phyloP scores from a whole-genome alignment of 2,113 vertebrate species.

The Lanius ludovicianus region DNA sequence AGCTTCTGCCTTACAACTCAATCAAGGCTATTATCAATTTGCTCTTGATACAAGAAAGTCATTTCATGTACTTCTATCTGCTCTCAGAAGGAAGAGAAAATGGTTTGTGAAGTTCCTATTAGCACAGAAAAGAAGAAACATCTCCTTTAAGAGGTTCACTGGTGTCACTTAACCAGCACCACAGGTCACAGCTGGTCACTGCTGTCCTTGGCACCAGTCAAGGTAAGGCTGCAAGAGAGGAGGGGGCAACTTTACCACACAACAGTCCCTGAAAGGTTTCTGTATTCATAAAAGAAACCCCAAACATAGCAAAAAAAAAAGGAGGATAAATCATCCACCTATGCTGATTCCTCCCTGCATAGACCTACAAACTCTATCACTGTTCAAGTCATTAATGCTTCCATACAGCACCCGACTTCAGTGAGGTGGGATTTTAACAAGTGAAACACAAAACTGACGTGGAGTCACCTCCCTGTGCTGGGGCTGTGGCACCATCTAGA shows the following conservation, averaged over 20 bases:
- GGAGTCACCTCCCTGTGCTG: background rate
- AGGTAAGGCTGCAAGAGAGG: background rate
- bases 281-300: background rate
- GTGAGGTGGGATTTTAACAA: background rate
- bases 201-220: background rate
- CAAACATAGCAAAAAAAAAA: background rate
- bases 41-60: constrained; percentile 53
- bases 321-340: background rate
- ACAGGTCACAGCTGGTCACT: background rate
- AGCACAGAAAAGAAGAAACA: constrained; percentile 57
- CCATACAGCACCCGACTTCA: background rate
- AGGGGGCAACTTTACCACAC: background rate
- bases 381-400: constrained; percentile 8
- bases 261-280: background rate
- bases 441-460: background rate
- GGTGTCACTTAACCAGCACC: constrained; percentile 12
- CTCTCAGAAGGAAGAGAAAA: constrained; percentile 67
- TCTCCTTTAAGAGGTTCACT: constrained; percentile 51
- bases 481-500: constrained; percentile 76
- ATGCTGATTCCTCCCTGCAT: background rate
- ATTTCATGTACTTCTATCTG: constrained; percentile 28
- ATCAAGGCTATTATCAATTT: constrained; percentile 64
- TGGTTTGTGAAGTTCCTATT: constrained; percentile 22
- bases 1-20: constrained; percentile 52
- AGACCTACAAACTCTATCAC: background rate